phyloP scores from a whole-genome alignment of 2,888 invertebrate species.

The Cataglyphis cursor region DNA sequence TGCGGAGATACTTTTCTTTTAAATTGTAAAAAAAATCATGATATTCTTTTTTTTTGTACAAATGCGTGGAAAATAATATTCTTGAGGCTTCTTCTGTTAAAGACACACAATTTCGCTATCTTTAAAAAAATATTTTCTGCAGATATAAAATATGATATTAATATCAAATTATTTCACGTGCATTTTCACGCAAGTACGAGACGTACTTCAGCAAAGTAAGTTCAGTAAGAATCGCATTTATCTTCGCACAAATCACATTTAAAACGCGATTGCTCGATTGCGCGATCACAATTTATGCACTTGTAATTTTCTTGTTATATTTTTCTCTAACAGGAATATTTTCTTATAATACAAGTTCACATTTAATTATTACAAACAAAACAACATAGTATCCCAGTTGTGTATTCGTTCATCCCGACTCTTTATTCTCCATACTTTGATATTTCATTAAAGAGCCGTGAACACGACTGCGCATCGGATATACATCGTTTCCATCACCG shows the following conservation, averaged over 20 bases:
- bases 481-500: neutral
- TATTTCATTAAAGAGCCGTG: neutral
- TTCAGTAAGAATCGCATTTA: neutral
- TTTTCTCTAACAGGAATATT: neutral
- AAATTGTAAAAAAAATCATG: neutral
- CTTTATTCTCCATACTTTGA: conserved; percentile 1
- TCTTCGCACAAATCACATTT: conserved; percentile 20
- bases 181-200: too few species aligned
- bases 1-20: neutral
- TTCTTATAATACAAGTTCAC: neutral
- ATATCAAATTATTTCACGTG: neutral
- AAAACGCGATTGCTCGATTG: neutral
- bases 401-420: neutral
- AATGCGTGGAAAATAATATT: neutral
- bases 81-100: neutral
- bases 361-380: neutral
- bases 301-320: neutral
- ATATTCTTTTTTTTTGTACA: neutral
- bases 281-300: neutral
- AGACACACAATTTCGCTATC: neutral
- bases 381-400: neutral
- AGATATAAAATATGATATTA: neutral
- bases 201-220: too few species aligned
- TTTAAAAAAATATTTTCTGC: neutral
- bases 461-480: neutral